Conservation (phyloP, 2,113 vertebrate species). For the Grallaria varia region DNA sequence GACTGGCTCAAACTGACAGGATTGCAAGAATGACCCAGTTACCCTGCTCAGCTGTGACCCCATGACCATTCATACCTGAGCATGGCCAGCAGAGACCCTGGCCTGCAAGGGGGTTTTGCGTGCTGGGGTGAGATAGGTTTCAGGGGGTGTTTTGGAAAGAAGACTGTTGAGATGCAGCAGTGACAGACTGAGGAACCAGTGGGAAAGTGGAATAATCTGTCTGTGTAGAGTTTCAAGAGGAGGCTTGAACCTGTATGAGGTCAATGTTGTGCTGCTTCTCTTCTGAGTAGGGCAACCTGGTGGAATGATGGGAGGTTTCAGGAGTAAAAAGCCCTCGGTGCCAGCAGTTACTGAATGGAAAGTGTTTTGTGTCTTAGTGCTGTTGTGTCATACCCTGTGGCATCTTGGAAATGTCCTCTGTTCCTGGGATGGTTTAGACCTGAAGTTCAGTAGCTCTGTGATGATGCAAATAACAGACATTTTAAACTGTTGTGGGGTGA, state of each 20-base stretch:
- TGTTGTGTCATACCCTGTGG: not conserved
- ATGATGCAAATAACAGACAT: not conserved
- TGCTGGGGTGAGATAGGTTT: not conserved
- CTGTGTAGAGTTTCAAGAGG: not conserved
- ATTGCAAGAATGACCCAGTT: not conserved
- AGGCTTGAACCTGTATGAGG: not conserved
- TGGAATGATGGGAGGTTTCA: not conserved
- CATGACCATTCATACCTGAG: not conserved
- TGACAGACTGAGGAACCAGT: not conserved
- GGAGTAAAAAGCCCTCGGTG: not conserved
- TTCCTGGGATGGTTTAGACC: not conserved
- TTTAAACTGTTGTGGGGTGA: not conserved
- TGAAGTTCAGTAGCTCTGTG: not conserved
- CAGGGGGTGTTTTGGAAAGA: not conserved
- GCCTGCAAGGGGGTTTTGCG: not conserved
- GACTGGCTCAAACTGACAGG: not conserved
- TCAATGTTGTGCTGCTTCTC: not conserved
- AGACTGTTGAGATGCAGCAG: not conserved
- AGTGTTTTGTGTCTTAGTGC: not conserved
- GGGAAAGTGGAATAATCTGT: not conserved
- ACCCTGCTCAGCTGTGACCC: not conserved
- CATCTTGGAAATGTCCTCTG: not conserved
- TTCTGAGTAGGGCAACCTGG: not conserved
- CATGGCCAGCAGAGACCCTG: not conserved
- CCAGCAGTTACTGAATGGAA: fast-evolving